Evolutionary conservation across 1,140 invertebrate genomes (phyloP).

Genomic region (Potamilus streckersoni): DNA sequence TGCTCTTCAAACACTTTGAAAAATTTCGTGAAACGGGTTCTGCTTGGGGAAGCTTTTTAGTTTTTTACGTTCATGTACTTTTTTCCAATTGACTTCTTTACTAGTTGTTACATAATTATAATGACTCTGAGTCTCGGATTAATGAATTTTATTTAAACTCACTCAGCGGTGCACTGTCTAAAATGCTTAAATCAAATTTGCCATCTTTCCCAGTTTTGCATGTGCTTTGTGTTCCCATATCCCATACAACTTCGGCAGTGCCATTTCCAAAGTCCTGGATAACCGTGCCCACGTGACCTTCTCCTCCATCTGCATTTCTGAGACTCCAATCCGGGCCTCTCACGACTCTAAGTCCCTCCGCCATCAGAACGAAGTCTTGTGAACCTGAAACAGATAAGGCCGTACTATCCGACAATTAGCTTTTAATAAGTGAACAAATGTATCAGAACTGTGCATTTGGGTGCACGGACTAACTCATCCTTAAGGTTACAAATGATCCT

Average conservation of each 20-base stretch:
- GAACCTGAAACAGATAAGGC: no score
- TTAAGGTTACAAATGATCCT: no score
- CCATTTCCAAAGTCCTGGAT: background rate
- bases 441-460: no score
- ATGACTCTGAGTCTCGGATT: background rate
- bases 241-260: conserved; percentile 33
- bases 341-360: conserved; percentile 25
- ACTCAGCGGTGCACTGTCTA: conserved; percentile 33
- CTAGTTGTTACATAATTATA: background rate
- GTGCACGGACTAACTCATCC: no score
- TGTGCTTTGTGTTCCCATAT: conserved; percentile 22
- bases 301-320: conserved; percentile 30
- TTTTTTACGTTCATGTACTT: no score
- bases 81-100: no score
- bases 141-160: background rate
- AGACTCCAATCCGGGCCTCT: conserved; percentile 35
- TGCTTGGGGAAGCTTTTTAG: no score
- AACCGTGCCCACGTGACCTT: conserved; percentile 35
- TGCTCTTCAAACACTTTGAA: no score
- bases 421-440: no score
- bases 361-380: background rate
- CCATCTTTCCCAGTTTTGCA: conserved; percentile 25
- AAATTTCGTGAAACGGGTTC: no score
- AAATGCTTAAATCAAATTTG: conserved; percentile 32
- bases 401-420: no score